These are phyloP conservation scores for Penaeus chinensis DNA, from an alignment of 1,140 invertebrate genomes.

Conservation along the genomic window DNA sequence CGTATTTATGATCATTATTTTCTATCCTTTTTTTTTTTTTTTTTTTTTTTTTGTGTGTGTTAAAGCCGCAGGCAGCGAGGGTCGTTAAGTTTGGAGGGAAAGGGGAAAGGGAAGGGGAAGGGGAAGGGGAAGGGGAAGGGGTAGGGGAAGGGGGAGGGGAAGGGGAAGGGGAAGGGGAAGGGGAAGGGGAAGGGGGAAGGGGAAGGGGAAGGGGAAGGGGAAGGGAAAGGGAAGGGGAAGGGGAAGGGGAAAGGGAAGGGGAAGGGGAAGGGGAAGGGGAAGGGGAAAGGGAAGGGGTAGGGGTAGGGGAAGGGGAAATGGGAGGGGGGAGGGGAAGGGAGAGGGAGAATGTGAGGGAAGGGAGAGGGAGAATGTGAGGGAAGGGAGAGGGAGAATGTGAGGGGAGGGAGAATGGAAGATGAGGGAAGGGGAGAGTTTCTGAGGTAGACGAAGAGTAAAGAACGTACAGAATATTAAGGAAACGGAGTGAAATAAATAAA, in stretches of 20 bases:
- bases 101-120: background rate
- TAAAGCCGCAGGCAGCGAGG: too few relatives aligned
- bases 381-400: background rate
- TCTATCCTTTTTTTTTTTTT: background rate
- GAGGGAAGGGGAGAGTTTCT: background rate
- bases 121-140: background rate
- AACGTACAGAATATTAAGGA: background rate
- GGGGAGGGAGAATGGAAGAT: background rate
- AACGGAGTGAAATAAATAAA: background rate
- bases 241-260: background rate
- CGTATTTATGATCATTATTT: too few relatives aligned
- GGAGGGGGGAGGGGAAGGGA: background rate
- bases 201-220: background rate
- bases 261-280: background rate
- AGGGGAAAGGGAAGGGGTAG: background rate
- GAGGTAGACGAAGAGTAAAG: background rate
- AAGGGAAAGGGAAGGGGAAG: background rate
- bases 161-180: background rate
- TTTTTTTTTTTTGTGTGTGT: constrained; percentile 49
- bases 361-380: background rate
- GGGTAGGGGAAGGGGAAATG: background rate
- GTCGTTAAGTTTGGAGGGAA: background rate
- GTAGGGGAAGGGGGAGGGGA: background rate
- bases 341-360: background rate
- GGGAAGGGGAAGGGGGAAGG: background rate